A percentile compares a stretch with the other conserved stretches of the same genome.
phyloP scores from a whole-genome alignment of 2,888 invertebrate genomes.

The Lasius platythorax region DNA sequence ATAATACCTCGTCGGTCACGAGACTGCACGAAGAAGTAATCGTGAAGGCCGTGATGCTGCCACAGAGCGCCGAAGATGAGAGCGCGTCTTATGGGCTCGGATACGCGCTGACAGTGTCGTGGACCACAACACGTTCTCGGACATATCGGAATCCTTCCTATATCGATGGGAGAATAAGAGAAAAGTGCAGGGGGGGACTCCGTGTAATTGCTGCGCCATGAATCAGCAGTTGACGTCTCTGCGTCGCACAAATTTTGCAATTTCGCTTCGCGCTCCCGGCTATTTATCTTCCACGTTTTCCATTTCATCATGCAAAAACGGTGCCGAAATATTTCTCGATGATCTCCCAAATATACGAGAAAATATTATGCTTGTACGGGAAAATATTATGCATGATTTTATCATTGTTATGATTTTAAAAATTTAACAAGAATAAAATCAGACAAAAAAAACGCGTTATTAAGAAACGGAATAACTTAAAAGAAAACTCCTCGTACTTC shows the following conservation, averaged over 20 bases:
- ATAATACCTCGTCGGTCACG: slow-evolving; percentile 58
- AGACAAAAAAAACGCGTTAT: neutral
- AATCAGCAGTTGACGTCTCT: slow-evolving; percentile 32
- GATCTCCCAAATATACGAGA: neutral
- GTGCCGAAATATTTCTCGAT: neutral
- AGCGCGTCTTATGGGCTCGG: slow-evolving; percentile 58
- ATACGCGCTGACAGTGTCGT: slow-evolving; percentile 48
- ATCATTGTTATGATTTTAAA: neutral
- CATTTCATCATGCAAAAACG: slow-evolving; percentile 20
- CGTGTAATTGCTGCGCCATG: slow-evolving; percentile 31
- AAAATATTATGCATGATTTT: slow-evolving; percentile 6
- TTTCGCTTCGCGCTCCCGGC: slow-evolving; percentile 18
- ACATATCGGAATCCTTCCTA: slow-evolving; percentile 61
- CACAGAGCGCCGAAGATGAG: slow-evolving; percentile 64
- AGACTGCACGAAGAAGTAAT: slow-evolving; percentile 63
- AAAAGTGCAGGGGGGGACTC: slow-evolving; percentile 4
- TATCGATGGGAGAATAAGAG: slow-evolving; percentile 14
- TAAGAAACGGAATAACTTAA: neutral
- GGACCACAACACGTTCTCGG: slow-evolving; percentile 38
- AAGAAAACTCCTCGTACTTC: neutral
- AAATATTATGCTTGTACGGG: neutral
- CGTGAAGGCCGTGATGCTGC: slow-evolving; percentile 68
- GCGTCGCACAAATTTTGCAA: slow-evolving; percentile 43
- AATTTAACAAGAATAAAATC: slow-evolving; percentile 1
- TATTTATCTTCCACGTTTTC: slow-evolving; percentile 41